Evolutionary conservation across 2,797 vertebrate species (phyloP), one percentile per base, ranked within the genome.

Genomic region (Lacerta agilis): DNA sequence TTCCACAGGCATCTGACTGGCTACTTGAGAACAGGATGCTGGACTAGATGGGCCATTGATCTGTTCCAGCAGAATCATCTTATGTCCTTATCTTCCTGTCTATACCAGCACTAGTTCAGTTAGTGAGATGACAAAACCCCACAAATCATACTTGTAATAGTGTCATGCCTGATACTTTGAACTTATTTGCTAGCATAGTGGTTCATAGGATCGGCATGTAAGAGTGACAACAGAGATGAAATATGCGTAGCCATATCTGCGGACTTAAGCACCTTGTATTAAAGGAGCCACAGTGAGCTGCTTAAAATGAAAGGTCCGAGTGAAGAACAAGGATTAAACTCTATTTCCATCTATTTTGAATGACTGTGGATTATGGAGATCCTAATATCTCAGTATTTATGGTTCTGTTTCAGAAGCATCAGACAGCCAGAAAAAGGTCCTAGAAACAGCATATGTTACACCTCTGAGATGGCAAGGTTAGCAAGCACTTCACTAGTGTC

Each of bases 401-500:
- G 87, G 73, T 7, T 3, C 61, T n/a, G 67, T 67, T 15, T 66
- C 69, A 84, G 79, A 83, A 72, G 45, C 3, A 0, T 87, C 1
- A 1, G 80, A 87, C 41, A 13, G 85, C 88, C 79, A 83, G 36
- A 83, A 90, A 86, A 82, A 86, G 90, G 92, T 89, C 83, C 67
- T 29, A 11, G 83, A 77, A 94, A 88, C 72, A 72, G 93, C 93
- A 38, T 0, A 0, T 71, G 91, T 86, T 89, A 89, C 93, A 72
- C 93, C 93, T 92, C n/a, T 3, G 85, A 91, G 88, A 93, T 90
- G 93, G 0, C 0, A 93, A 92, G 96, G 96, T 95, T 96, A 90
- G 96, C 94, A 95, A 91, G 87, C 82, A 93, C 97, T 95, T 92
- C 91, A 96, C 94, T 58, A 66, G 88, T 61, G 93, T 98, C 98